Evolutionary conservation across 2,797 vertebrate species (phyloP).

Genomic region (Phaenicophaeus curvirostris): DNA sequence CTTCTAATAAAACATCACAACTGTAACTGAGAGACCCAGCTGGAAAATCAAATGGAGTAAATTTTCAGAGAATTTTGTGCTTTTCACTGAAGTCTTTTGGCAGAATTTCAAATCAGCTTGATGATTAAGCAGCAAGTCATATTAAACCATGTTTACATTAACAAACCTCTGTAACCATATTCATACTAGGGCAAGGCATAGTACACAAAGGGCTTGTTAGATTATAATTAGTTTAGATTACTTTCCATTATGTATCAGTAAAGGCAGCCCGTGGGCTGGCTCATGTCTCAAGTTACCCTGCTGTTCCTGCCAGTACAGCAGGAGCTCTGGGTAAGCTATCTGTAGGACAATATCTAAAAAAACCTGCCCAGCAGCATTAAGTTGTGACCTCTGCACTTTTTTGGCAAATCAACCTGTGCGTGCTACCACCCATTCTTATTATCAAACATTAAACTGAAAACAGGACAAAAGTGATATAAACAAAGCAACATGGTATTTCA

Average conservation of each 20-base stretch:
- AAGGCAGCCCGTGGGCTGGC: conserved; percentile 19
- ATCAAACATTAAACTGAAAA: conserved; percentile 21
- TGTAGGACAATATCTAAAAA: background rate
- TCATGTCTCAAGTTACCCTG: background rate
- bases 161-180: conserved; percentile 16
- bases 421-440: background rate
- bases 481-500: background rate
- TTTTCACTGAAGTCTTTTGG: background rate
- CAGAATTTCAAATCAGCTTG: conserved; percentile 24
- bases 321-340: background rate
- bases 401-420: background rate
- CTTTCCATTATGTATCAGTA: conserved; percentile 42
- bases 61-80: background rate
- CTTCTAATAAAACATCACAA: conserved; percentile 17
- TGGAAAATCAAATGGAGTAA: conserved; percentile 11
- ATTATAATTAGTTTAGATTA: conserved; percentile 45
- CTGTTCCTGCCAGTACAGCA: background rate
- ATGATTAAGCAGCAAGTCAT: conserved; percentile 41
- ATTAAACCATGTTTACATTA: background rate
- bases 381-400: background rate
- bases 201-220: conserved; percentile 19
- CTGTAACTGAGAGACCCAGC: background rate
- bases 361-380: background rate
- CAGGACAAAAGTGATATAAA: conserved; percentile 2
- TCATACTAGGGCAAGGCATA: conserved; percentile 8